Conservation (phyloP, 2,888 invertebrate species). For the Herminia tarsipennalis region DNA sequence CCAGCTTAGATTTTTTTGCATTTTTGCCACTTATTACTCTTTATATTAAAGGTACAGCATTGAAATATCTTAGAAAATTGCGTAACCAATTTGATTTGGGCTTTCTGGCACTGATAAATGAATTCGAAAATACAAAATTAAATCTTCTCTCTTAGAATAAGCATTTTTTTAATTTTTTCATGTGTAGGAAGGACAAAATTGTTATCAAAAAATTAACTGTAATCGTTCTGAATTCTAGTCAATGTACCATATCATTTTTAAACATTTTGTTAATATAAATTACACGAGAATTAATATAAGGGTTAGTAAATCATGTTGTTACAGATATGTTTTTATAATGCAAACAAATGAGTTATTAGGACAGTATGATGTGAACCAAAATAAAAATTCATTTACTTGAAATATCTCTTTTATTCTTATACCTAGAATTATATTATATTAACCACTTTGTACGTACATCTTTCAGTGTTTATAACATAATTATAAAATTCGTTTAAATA, state of each 20-base stretch:
- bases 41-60: too few relatives aligned
- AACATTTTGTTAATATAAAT: slow-evolving; percentile 70
- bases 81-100: too few relatives aligned
- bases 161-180: not conserved
- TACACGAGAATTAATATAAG: slow-evolving; percentile 59
- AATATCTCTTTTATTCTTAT: slow-evolving; percentile 41
- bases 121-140: too few relatives aligned
- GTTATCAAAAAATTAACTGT: slow-evolving; percentile 37
- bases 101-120: too few relatives aligned
- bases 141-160: too few relatives aligned
- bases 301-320: slow-evolving; percentile 82
- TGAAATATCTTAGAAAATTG: too few relatives aligned
- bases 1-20: too few relatives aligned
- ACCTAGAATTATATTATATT: not conserved
- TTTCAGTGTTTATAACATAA: too few relatives aligned
- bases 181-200: slow-evolving; percentile 20
- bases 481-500: not conserved
- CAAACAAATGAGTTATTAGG: slow-evolving; percentile 80
- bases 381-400: slow-evolving; percentile 80
- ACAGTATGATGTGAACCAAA: slow-evolving; percentile 82
- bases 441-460: too few relatives aligned
- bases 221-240: slow-evolving; percentile 71
- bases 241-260: slow-evolving; percentile 83
- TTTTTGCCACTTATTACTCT: too few relatives aligned
- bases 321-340: slow-evolving; percentile 83